phyloP scores from a whole-genome alignment of 2,113 vertebrate genomes.

The Sorex araneus region DNA sequence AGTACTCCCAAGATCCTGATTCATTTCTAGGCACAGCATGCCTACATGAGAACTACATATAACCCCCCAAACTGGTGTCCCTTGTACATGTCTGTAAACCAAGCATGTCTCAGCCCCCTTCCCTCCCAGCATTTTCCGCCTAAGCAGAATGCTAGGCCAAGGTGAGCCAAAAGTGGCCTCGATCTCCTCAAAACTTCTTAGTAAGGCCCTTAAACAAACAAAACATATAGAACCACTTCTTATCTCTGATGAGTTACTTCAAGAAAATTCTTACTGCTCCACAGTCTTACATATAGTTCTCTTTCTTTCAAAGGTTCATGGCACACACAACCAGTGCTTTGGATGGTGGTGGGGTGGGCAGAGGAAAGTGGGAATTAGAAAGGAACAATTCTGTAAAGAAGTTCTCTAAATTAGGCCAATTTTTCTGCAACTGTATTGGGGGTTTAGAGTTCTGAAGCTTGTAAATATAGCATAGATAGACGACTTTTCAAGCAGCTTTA shows the following conservation, averaged over 20 bases:
- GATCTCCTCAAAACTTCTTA: no score
- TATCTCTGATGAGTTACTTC: not conserved
- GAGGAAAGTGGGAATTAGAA: not conserved
- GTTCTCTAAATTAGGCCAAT: not conserved
- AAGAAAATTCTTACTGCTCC: not conserved
- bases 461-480: not conserved
- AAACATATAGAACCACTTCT: not conserved
- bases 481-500: not conserved
- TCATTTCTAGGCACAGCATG: no score
- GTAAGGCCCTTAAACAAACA: no score
- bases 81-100: no score
- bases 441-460: not conserved
- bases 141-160: no score
- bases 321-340: not conserved
- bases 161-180: no score
- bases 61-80: no score
- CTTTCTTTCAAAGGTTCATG: not conserved
- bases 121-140: no score
- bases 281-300: not conserved
- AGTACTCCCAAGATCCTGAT: no score
- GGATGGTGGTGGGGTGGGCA: fast-evolving
- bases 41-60: no score
- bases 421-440: not conserved
- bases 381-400: not conserved
- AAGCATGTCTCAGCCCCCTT: no score